phyloP scores from a whole-genome alignment of 2,113 vertebrate genomes.

The Dromiciops gliroides region DNA sequence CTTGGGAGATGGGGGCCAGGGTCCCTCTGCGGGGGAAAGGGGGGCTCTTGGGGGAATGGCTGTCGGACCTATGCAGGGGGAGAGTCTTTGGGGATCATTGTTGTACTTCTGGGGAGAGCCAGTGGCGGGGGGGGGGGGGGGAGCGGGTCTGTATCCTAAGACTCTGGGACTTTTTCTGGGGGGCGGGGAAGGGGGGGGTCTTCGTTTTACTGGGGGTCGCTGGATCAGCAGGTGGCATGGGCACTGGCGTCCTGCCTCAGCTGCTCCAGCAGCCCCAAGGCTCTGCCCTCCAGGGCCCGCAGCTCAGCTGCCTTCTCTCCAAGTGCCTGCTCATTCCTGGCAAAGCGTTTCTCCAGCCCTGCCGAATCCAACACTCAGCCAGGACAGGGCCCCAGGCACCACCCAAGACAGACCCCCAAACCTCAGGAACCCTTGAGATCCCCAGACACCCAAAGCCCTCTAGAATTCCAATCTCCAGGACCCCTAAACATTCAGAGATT shows the following conservation, averaged over 20 bases:
- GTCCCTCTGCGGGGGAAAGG: not conserved
- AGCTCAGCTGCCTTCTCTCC: conserved; percentile 82
- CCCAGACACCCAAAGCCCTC: not conserved
- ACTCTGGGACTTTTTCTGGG: not conserved
- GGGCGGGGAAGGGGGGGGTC: too few species aligned
- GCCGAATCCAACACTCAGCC: conserved; percentile 15
- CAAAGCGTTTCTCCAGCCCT: conserved; percentile 88
- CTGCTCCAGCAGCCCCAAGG: conserved; percentile 79
- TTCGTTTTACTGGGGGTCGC: not conserved
- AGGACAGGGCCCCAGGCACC: not conserved
- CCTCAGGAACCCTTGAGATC: not conserved
- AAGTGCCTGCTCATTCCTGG: conserved; percentile 85
- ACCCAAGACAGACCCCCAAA: not conserved
- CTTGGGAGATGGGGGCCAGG: too few species aligned
- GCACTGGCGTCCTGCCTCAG: conserved; percentile 80
- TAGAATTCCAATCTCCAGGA: not conserved
- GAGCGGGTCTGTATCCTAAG: not conserved
- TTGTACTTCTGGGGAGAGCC: not conserved
- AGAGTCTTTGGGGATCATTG: rapidly evolving
- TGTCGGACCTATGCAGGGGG: not conserved
- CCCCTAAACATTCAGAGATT: not conserved
- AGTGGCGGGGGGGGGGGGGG: rapidly evolving
- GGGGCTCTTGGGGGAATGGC: not conserved
- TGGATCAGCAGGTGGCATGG: conserved; percentile 84
- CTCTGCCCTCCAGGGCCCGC: conserved; percentile 82